Base-by-base conservation (phyloP, 2,797 vertebrate species). In the Buphagus erythrorhynchus region DNA sequence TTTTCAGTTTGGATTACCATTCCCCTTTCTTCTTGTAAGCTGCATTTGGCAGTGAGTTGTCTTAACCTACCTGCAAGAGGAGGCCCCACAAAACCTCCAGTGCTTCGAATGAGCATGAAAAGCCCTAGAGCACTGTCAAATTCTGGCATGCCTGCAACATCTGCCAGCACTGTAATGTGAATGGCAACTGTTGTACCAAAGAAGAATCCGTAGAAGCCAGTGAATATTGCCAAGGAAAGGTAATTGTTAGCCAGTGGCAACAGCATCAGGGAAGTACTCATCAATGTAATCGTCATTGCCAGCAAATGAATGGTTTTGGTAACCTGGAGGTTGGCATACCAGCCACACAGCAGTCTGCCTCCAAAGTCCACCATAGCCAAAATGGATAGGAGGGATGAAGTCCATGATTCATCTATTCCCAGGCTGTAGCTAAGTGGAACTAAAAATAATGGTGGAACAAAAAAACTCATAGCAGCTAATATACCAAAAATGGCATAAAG, bases 31-130 rank as follows among this genome's bases (percentile, higher is more conserved):
- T 69, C 25, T 65, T 62, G 31, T 72, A 68, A 83, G 54, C 25
- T 51, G 20, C 25, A n/a, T 71, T 86, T 62, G 67, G 46, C 35
- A 88, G 17, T 72, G 38, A 61, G 51, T 49, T 48, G 13, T 58
- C 49, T 88, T 43, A 86, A 96, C 88, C 94, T 93, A 98, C 98
- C 98, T 19, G 98, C 97, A 25, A 98, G 95, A 63, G 98, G 97
- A 7, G 98, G 98, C 54, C 98, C 98, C 22, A 98, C 76, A 79
- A 98, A 97, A 49, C 98, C 98, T 78, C 98, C 98, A 29, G 94
- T 96, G 90, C 98, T 98, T 87, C 97, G 96, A 74, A 98, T 98
- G 45, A 98, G 97, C 98, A 98, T 98, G 96, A 98, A 98, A 95
- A 98, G 98, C 21, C 98, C 98, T 58, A 98, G 94, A 4, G 98